These are phyloP conservation scores for Axea sp. DNA, from an alignment of 2,888 invertebrate genomes.

Conservation along the genomic window DNA sequence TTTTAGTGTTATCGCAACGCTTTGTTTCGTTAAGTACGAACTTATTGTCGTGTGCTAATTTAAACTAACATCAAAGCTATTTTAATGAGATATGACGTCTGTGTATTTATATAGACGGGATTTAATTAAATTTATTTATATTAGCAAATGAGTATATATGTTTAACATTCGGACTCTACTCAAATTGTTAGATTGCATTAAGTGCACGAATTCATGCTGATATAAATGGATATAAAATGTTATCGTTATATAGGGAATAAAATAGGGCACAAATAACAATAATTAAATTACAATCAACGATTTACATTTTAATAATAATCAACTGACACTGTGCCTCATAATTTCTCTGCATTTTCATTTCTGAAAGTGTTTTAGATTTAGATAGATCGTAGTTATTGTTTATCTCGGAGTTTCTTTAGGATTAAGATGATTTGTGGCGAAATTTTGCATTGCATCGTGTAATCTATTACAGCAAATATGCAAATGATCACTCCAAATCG, in stretches of 20 bases:
- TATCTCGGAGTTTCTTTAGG: no score
- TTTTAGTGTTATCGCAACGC: background rate
- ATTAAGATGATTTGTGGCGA: background rate
- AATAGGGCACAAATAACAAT: constrained; percentile 15
- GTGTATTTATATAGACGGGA: background rate
- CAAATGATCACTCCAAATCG: constrained; percentile 3
- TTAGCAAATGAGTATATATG: constrained; percentile 17
- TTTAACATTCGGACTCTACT: constrained; percentile 15
- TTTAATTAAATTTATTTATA: constrained; percentile 39
- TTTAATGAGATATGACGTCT: constrained; percentile 18
- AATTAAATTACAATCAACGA: constrained; percentile 3
- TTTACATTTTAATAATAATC: constrained; percentile 15
- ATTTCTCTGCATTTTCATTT: no score
- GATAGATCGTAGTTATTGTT: no score
- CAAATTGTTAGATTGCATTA: constrained; percentile 31
- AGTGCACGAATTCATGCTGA: constrained; percentile 11
- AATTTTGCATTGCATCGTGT: background rate
- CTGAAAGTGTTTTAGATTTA: no score
- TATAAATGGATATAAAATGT: constrained; percentile 23
- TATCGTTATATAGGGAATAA: constrained; percentile 19
- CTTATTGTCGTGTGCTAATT: constrained; percentile 13
- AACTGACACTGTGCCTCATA: no score
- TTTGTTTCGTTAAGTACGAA: background rate
- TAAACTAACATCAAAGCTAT: background rate
- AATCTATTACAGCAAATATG: background rate